phyloP scores from a whole-genome alignment of 2,113 vertebrate species.

The Periophthalmus modestus region DNA sequence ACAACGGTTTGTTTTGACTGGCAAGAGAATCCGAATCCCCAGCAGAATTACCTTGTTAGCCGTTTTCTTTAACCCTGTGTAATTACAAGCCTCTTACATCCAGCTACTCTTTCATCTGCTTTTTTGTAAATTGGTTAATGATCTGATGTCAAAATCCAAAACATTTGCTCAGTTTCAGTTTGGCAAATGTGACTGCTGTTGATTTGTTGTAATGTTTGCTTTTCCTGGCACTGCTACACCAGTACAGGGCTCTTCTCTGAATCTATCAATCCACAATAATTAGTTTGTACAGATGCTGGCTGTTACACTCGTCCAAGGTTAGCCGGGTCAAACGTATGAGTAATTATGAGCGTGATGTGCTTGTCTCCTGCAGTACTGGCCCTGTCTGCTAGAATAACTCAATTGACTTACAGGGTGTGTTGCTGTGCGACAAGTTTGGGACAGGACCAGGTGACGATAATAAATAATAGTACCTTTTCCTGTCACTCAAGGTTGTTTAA shows the following conservation, averaged over 20 bases:
- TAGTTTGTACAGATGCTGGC: constrained; percentile 4
- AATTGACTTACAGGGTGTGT: neutral
- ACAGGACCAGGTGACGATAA: neutral
- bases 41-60: neutral
- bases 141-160: neutral
- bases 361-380: neutral
- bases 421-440: no score
- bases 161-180: neutral
- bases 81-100: neutral
- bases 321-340: constrained; percentile 1
- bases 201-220: constrained; percentile 2
- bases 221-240: neutral
- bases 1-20: neutral
- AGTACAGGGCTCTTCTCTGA: neutral
- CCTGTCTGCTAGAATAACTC: neutral
- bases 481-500: neutral
- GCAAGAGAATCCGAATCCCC: neutral
- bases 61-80: neutral
- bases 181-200: neutral
- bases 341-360: neutral
- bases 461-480: neutral
- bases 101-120: neutral
- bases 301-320: constrained; percentile 1
- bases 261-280: constrained; percentile 6
- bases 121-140: constrained; percentile 3